These are phyloP conservation scores for Wiebesia pumilae DNA, from an alignment of 1,140 invertebrate species.

Conservation along the genomic window DNA sequence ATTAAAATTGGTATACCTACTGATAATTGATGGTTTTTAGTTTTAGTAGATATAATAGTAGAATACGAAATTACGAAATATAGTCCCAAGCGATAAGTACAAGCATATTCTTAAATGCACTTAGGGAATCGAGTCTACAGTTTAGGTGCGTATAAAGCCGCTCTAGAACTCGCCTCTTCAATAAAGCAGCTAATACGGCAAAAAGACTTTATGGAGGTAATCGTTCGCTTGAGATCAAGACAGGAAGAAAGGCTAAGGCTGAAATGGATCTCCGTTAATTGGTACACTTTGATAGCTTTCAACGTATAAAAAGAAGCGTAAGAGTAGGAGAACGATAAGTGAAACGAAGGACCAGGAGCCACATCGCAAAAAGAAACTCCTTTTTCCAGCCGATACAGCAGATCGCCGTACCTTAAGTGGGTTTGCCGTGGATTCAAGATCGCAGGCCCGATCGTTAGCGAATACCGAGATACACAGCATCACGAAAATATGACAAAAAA, in stretches of 20 bases:
- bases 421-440: conserved; percentile 54
- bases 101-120: neutral
- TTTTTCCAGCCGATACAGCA: conserved; percentile 56
- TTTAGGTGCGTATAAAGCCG: neutral
- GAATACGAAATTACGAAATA: neutral
- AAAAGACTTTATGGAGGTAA: neutral
- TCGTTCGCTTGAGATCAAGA: neutral
- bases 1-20: no score
- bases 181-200: neutral
- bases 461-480: conserved; percentile 39
- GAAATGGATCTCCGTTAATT: conserved; percentile 36
- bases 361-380: conserved; percentile 52
- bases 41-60: no score
- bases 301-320: conserved; percentile 1
- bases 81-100: neutral
- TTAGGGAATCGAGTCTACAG: neutral
- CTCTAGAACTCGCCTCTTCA: neutral
- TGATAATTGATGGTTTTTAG: no score
- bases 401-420: conserved; percentile 56
- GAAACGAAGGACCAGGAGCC: neutral
- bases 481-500: neutral
- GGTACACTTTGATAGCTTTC: conserved; percentile 28
- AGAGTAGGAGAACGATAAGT: neutral
- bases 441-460: conserved; percentile 56
- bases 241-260: neutral